Evolutionary conservation across 1,140 invertebrate genomes (phyloP), one percentile per base, ranked within the genome.

Genomic region (Drosophila rhopaloa): DNA sequence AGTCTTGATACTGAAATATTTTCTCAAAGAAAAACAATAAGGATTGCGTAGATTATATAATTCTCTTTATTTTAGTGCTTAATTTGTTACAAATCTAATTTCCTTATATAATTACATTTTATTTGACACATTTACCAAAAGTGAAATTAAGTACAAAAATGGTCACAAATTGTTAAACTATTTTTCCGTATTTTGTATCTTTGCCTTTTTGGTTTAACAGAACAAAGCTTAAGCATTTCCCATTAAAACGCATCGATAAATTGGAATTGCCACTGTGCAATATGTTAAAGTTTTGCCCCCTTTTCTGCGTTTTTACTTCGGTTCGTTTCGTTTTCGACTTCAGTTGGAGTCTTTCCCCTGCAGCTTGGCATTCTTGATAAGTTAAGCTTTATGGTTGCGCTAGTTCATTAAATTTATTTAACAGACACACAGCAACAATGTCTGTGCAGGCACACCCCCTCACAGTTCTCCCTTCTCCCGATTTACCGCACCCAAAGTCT

Each of bases 371-470:
- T 76, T 81, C 70, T 75, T 81, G 82, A 80, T 88, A 86, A 79
- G 76, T 83, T 86, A 78, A 81, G 71, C 84, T 86, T 88, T 86
- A 89, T 88, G 84, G 84, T 65, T 86, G 83, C 83, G 79, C 79
- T 82, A 88, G 83, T 89, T 86, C 83, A 86, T 86, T 86, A 86
- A 88, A 86, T 89, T 86, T 77, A 79, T 81, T 86, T 86, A 60
- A 73, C 84, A 88, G 83, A 86, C 83, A 81, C 62, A 51, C 79
- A 74, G 74, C 82, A 85, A 85, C 82, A 85, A 81, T 76, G 82
- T 85, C 82, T 86, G 82, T 63, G 77, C 83, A 76, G 65, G 38
- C 44, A 32, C 32, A 35, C 48, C 46, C 27, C 2, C 32, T 32
- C 43, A 40, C 35, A 16, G 9, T 14, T 32, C 54, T 13, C 7